Percentiles rank a stretch among this genome's conserved stretches.
These are phyloP conservation scores for Callopanchax toddi DNA, from an alignment of 2,113 vertebrate species.

Conservation along the genomic window DNA sequence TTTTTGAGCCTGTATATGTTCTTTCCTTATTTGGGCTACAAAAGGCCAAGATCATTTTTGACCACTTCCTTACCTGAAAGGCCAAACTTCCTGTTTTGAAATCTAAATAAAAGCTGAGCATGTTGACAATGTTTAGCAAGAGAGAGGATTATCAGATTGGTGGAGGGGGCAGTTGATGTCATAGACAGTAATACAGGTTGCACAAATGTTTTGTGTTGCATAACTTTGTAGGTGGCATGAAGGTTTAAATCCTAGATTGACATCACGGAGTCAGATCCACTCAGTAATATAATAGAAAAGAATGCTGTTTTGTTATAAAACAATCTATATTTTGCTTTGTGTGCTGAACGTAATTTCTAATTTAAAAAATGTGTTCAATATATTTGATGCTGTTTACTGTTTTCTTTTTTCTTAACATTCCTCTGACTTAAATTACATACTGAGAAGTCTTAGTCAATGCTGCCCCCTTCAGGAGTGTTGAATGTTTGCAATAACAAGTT, in stretches of 20 bases:
- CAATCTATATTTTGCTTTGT: too few species aligned
- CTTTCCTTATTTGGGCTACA: conserved; percentile 66
- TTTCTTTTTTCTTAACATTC: not conserved
- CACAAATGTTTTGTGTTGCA: not conserved
- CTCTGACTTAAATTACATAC: not conserved
- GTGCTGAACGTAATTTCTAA: too few species aligned
- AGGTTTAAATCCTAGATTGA: too few species aligned
- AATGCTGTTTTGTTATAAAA: too few species aligned
- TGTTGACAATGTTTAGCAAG: too few species aligned
- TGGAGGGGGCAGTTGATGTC: not conserved
- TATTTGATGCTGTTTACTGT: not conserved
- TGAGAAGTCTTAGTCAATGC: conserved; percentile 37
- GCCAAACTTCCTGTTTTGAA: conserved; percentile 30
- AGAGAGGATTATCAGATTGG: too few species aligned
- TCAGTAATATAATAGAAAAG: too few species aligned
- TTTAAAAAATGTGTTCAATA: too few species aligned
- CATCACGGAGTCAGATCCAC: too few species aligned
- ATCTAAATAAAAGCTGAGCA: too few species aligned
- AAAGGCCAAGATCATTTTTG: conserved; percentile 29
- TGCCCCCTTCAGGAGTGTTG: conserved; percentile 59
- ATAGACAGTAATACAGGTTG: not conserved
- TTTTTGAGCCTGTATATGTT: conserved; percentile 47
- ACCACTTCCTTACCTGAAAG: conserved; percentile 59
- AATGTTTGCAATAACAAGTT: conserved; percentile 16
- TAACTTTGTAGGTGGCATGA: not conserved